Percentiles rank a stretch among this genome's conserved stretches.
Evolutionary conservation across 2,797 vertebrate genomes (phyloP).

Genomic region (Emydoidea blandingii): DNA sequence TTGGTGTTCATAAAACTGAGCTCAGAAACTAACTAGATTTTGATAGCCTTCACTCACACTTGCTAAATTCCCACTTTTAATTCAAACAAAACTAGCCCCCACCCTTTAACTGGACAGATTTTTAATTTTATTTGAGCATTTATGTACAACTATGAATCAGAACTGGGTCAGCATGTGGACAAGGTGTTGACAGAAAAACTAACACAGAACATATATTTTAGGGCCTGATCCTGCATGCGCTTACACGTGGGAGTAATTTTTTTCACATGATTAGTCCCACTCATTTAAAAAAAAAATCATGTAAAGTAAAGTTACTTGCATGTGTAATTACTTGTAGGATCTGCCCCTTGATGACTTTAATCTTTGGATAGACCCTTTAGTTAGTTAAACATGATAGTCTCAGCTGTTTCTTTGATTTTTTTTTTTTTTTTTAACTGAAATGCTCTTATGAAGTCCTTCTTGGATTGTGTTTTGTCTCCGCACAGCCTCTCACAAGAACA

Average conservation of each 20-base stretch:
- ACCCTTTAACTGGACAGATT: background rate
- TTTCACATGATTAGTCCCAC: background rate
- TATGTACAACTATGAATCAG: rapidly evolving
- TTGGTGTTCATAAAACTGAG: constrained; percentile 6
- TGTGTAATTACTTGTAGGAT: background rate
- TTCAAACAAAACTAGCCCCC: background rate
- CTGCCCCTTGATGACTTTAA: background rate
- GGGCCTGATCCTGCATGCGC: background rate
- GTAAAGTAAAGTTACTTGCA: background rate
- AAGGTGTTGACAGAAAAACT: background rate
- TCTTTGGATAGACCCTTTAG: background rate
- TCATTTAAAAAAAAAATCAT: background rate
- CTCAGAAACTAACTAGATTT: constrained; percentile 42
- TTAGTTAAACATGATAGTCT: background rate
- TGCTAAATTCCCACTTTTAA: background rate
- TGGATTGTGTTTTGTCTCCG: constrained; percentile 5
- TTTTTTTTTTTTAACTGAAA: background rate
- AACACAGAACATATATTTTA: background rate
- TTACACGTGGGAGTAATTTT: background rate
- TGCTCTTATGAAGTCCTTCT: background rate
- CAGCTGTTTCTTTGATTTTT: background rate
- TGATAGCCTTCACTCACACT: background rate
- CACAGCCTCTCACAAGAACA: constrained; percentile 48
- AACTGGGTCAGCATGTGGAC: background rate
- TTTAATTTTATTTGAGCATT: background rate